phyloP scores from a whole-genome alignment of 2,888 invertebrate species.

The Ceramica pisi region DNA sequence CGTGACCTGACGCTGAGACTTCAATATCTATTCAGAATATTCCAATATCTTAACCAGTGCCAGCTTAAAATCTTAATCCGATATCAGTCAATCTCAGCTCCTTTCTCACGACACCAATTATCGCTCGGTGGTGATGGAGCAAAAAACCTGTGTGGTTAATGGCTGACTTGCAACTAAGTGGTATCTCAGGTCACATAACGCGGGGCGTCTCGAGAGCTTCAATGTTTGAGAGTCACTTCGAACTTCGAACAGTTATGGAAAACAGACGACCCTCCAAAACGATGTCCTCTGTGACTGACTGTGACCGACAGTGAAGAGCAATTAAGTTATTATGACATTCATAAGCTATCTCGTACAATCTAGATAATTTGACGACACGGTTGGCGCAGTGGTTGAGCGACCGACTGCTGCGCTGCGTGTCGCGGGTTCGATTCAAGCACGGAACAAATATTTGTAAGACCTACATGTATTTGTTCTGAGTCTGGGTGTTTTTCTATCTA shows the following conservation, averaged over 20 bases:
- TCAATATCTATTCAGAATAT: conserved; percentile 7
- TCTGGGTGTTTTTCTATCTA: no score
- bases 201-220: conserved; percentile 35
- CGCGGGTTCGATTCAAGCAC: no score
- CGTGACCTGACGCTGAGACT: conserved; percentile 12
- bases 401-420: no score
- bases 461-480: no score
- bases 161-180: conserved; percentile 71
- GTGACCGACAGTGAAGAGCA: neutral
- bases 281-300: neutral
- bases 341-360: conserved; percentile 29
- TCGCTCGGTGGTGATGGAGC: conserved; percentile 66
- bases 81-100: conserved; percentile 68
- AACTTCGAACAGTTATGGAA: conserved; percentile 18
- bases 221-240: conserved; percentile 37
- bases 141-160: conserved; percentile 67
- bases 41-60: conserved; percentile 33
- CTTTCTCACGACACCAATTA: conserved; percentile 76
- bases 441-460: no score
- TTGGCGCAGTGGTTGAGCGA: no score
- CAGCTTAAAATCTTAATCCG: conserved; percentile 63
- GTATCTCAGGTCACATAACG: conserved; percentile 55
- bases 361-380: conserved; percentile 24
- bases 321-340: no score
- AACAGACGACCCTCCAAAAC: neutral